Evolutionary conservation across 2,113 vertebrate species (phyloP), one percentile per base, ranked within the genome.

Genomic region (Tautogolabrus adspersus): DNA sequence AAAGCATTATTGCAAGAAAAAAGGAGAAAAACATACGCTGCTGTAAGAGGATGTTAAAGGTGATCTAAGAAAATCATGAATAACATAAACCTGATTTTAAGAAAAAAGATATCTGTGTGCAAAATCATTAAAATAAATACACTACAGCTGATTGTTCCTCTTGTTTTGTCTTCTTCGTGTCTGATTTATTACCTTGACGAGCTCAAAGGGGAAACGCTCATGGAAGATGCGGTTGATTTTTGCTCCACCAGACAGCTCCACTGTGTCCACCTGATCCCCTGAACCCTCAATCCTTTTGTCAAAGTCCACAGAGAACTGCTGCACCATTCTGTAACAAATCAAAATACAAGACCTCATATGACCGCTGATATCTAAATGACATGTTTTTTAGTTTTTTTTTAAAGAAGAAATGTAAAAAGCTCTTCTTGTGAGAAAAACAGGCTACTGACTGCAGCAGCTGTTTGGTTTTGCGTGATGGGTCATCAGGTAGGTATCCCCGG

Each of bases 221-320:
- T 99, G 97, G 88, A 99, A 99, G 54, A 99, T 97, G 23, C 97
- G 96, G 64, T 99, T 99, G 92, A 99, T 99, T 37, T 97, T 91
- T 65, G 97, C 97, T 0, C 97, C 97, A 0, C 97, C 97, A 0
- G 97, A 99, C 51, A 99, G 94, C 78, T 99, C 97, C 18, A 98
- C 92, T 0, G 97, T 99, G 93, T 99, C 97, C 90, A 99, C 97
- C 82, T 99, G 97, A 83, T 99, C 97, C 6, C 97, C 97, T 0
- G 97, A 98, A 0, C 97, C 97, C 74, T 99, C 97, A 0, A 99
- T 99, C 10, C 97, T 77, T 93, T 99, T 99, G 93, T 99, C 97
- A 3, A 99, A 99, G 88, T 99, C 97, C 85, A 99, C 97, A 0
- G 96, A 97, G 11, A 99, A 98, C 90, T 98, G 97, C 91, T 98